Conservation (phyloP, 2,113 vertebrate genomes). For the Zosterops borbonicus region DNA sequence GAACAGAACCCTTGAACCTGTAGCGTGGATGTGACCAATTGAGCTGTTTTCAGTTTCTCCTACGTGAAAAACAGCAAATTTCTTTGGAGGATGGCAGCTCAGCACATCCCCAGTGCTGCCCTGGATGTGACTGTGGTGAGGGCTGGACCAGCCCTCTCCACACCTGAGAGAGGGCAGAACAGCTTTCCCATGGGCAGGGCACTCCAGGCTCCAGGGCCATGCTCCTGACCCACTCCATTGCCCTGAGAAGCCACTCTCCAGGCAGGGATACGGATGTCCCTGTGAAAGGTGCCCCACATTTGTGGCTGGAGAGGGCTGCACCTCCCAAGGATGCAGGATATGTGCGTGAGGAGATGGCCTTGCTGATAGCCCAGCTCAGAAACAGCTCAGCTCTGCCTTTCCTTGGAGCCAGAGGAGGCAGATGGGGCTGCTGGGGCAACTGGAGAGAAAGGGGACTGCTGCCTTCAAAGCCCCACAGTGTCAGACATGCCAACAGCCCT, state of each 20-base stretch:
- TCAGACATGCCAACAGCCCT: neutral
- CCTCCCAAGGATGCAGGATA: neutral
- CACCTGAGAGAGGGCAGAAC: neutral
- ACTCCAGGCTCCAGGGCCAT: neutral
- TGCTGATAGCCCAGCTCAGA: neutral
- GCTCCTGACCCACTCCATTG: neutral
- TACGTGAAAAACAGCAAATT: accelerated
- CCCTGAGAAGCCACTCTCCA: neutral
- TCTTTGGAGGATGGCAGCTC: neutral
- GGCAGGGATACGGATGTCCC: neutral
- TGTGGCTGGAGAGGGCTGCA: neutral
- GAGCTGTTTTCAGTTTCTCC: neutral
- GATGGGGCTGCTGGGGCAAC: neutral
- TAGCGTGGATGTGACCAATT: accelerated
- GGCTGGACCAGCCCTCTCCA: neutral
- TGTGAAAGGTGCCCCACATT: neutral
- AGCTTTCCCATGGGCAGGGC: neutral
- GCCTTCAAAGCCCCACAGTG: neutral
- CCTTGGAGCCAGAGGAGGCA: neutral
- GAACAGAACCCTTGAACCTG: neutral
- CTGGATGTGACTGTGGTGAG: accelerated
- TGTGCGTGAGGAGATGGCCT: neutral
- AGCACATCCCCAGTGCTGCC: neutral
- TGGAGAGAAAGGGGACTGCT: neutral
- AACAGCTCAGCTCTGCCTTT: neutral